A percentile compares a stretch with the other conserved stretches of the same genome.
Evolutionary conservation across 2,888 invertebrate genomes (phyloP).

Genomic region (Charanyca ferruginea): DNA sequence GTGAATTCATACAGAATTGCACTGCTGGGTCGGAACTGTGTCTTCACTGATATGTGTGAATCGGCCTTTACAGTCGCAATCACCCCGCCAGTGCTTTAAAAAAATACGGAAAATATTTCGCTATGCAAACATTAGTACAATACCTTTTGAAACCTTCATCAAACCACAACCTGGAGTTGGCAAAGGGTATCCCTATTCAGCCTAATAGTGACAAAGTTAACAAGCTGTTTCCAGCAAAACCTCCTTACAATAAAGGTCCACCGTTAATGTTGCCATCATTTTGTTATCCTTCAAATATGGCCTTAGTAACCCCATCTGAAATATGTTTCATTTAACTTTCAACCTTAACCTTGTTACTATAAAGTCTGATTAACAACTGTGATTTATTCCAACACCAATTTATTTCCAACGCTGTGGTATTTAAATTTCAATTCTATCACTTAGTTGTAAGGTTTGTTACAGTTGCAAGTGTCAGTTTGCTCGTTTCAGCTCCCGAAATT

Average conservation of each 20-base stretch:
- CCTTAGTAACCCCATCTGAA: conserved; percentile 44
- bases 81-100: too few species aligned
- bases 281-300: conserved; percentile 66
- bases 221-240: conserved; percentile 62
- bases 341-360: not conserved
- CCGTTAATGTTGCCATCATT: conserved; percentile 65
- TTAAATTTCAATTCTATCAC: conserved; percentile 18
- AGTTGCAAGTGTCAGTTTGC: conserved; percentile 8
- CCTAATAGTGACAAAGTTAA: conserved; percentile 59
- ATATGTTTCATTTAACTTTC: conserved; percentile 12
- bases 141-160: conserved; percentile 25
- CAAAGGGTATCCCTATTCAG: conserved; percentile 48
- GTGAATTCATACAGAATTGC: too few species aligned
- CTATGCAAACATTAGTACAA: not conserved
- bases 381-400: conserved; percentile 12
- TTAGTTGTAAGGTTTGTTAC: conserved; percentile 10
- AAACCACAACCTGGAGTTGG: conserved; percentile 34
- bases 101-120: not conserved
- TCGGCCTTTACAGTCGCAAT: not conserved
- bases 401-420: conserved; percentile 7
- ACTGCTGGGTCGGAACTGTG: too few species aligned
- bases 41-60: too few species aligned
- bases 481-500: conserved; percentile 47
- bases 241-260: conserved; percentile 62
- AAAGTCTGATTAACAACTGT: conserved; percentile 41